phyloP scores from a whole-genome alignment of 2,113 vertebrate species.

The Heliornis fulica region DNA sequence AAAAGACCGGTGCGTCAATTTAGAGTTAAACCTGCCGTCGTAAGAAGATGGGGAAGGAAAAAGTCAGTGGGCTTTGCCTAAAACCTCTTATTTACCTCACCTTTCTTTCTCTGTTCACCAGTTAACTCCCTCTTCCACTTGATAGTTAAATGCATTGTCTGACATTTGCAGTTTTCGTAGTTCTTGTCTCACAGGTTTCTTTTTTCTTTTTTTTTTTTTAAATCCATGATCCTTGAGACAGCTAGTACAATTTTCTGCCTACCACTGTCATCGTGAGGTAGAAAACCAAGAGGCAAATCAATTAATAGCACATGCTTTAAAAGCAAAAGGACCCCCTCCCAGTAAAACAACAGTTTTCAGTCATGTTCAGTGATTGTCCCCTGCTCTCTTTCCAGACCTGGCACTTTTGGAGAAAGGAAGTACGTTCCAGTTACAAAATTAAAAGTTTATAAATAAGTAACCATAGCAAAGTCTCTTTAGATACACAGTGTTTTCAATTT shows the following conservation, averaged over 20 bases:
- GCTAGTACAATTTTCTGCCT: background rate
- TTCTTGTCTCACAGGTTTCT: background rate
- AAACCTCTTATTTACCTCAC: background rate
- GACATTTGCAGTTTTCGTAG: background rate
- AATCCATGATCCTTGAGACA: background rate
- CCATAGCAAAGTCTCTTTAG: background rate
- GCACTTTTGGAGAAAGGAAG: background rate
- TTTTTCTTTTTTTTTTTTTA: background rate
- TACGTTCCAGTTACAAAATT: background rate
- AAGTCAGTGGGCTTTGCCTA: background rate
- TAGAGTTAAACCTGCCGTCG: background rate
- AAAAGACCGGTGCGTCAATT: fast-evolving
- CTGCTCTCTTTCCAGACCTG: background rate
- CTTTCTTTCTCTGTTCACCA: background rate
- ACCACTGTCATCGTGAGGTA: background rate
- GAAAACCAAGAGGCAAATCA: background rate
- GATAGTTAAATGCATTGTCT: background rate
- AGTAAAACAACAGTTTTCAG: background rate
- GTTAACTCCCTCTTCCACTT: background rate
- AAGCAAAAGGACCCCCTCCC: background rate
- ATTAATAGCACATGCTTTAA: background rate
- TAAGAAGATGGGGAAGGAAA: background rate
- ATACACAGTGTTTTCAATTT: background rate
- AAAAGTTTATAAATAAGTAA: background rate
- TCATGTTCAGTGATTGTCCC: background rate